Percentiles rank a stretch among this genome's conserved stretches.
Evolutionary conservation across 2,113 vertebrate species (phyloP).

Genomic region (Pteronura brasiliensis): DNA sequence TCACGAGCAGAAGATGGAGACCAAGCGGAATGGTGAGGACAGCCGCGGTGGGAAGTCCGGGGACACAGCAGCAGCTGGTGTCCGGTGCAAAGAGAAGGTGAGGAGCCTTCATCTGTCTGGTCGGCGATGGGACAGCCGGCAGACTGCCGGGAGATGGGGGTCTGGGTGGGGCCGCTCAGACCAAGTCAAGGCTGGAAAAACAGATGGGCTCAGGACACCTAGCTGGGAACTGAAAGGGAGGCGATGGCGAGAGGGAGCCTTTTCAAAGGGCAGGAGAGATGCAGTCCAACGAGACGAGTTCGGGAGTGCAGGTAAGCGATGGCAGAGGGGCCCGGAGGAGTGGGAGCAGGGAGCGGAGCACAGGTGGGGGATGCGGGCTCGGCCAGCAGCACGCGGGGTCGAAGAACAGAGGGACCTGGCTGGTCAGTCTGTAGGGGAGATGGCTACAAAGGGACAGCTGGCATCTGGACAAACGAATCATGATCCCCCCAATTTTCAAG

Average conservation of each 20-base stretch:
- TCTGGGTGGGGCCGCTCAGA: accelerated
- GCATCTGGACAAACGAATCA: background rate
- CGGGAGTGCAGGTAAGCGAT: accelerated
- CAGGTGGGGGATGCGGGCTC: background rate
- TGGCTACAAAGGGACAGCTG: background rate
- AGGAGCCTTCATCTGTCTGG: background rate
- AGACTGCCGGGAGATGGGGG: accelerated
- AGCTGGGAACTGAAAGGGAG: background rate
- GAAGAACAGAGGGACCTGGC: background rate
- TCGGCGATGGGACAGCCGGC: accelerated
- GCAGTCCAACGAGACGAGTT: background rate
- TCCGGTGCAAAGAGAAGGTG: background rate
- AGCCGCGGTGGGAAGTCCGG: background rate
- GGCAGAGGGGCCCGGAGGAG: accelerated
- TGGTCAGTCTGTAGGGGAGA: background rate
- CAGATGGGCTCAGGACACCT: background rate
- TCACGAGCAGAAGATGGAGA: background rate
- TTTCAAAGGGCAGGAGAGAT: background rate
- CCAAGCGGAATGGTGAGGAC: too few relatives aligned
- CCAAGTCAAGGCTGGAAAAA: accelerated
- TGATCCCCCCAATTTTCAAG: background rate
- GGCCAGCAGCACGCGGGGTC: accelerated
- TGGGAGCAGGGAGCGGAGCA: accelerated
- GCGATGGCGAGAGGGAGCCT: background rate
- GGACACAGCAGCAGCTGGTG: background rate